phyloP scores from a whole-genome alignment of 2,797 vertebrate species.

The Sebastes matsubarae region DNA sequence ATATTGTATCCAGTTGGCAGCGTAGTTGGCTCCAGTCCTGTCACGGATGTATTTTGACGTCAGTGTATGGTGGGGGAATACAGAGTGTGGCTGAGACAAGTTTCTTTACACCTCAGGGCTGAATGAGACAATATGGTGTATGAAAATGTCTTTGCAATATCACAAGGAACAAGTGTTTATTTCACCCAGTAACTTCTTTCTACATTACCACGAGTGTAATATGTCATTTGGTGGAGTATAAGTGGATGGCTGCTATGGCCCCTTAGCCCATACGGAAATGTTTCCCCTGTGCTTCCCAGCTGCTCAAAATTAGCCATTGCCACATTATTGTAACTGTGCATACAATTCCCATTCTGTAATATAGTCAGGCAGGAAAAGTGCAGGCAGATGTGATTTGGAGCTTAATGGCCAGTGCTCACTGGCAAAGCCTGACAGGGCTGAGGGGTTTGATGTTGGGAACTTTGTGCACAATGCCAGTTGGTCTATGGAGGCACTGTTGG shows the following conservation, averaged over 20 bases:
- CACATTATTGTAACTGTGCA: not conserved
- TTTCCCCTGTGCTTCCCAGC: not conserved
- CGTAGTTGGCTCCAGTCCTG: not conserved
- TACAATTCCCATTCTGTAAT: not conserved
- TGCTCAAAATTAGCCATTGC: not conserved
- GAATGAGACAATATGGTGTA: not conserved
- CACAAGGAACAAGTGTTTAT: not conserved
- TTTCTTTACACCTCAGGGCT: constrained; percentile 26
- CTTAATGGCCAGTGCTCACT: constrained; percentile 6
- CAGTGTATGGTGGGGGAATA: not conserved
- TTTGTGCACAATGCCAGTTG: not conserved
- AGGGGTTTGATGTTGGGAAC: not conserved
- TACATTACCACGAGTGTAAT: not conserved
- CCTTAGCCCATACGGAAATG: not conserved
- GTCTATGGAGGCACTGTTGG: not conserved
- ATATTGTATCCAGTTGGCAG: not conserved
- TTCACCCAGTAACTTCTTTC: not conserved
- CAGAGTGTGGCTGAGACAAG: not conserved
- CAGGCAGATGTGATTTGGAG: constrained; percentile 29
- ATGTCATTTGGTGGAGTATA: not conserved
- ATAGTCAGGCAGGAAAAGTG: not conserved
- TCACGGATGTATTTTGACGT: constrained; percentile 21
- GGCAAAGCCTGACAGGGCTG: not conserved
- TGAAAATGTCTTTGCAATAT: not conserved
- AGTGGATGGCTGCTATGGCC: not conserved